Percentiles rank a stretch among this genome's conserved stretches.
These are phyloP conservation scores for Lochmaea capreae DNA, from an alignment of 2,888 invertebrate genomes.

Conservation along the genomic window DNA sequence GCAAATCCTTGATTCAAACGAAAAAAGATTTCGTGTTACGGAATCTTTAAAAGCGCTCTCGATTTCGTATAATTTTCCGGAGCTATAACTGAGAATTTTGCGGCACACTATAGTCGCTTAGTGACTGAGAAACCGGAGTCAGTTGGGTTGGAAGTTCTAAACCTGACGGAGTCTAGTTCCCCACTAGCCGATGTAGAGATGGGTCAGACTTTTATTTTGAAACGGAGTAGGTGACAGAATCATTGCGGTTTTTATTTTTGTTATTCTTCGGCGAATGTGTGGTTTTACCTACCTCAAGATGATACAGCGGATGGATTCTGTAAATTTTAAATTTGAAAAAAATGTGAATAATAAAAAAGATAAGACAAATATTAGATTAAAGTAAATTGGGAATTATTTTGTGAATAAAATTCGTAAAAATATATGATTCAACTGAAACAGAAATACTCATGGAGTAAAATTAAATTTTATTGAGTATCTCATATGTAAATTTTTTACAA, in stretches of 20 bases:
- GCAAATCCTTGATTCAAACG: slow-evolving; percentile 25
- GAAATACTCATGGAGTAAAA: no score
- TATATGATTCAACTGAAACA: neutral
- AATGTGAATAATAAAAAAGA: slow-evolving; percentile 1
- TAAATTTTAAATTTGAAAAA: neutral
- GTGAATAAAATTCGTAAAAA: neutral
- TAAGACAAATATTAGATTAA: neutral
- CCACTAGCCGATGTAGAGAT: slow-evolving; percentile 34
- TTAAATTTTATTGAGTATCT: no score
- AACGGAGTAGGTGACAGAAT: slow-evolving; percentile 7
- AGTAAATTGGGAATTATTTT: neutral
- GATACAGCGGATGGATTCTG: neutral
- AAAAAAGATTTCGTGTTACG: neutral
- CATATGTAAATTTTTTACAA: no score
- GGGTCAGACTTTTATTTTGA: slow-evolving; percentile 21
- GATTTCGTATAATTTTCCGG: slow-evolving; percentile 13
- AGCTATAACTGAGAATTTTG: slow-evolving; percentile 39
- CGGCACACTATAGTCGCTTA: slow-evolving; percentile 37
- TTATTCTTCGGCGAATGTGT: slow-evolving; percentile 11
- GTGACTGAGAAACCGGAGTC: slow-evolving; percentile 41
- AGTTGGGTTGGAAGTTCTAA: slow-evolving; percentile 32
- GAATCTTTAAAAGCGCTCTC: slow-evolving; percentile 21
- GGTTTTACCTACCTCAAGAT: slow-evolving; percentile 29
- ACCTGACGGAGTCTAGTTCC: slow-evolving; percentile 38
- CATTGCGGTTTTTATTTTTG: slow-evolving; percentile 12